Base-by-base conservation (phyloP, 2,888 invertebrate species). In the Morpho deidamia region DNA sequence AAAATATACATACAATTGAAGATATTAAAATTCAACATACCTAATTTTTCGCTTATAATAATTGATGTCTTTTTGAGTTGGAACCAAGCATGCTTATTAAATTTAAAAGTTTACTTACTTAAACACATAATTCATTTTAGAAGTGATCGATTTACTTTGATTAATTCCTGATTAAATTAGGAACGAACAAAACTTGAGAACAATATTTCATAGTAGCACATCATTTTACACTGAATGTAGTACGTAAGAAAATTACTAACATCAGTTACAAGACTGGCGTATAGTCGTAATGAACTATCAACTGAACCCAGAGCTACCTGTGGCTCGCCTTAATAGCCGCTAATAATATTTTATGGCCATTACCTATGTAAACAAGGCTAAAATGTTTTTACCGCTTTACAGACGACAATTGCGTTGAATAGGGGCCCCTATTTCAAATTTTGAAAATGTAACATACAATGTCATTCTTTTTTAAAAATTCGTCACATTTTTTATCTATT, bases 261-360 rank as follows among this genome's bases (percentile, higher is more conserved):
- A 67, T 71, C 81, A 81, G 83, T 85, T 85, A 83, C 80, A 78
- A 74, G 74, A 71, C 69, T 69, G 68, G 72, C 70, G 63, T 74
- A 74, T 75, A 78, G 62, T 73, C 67, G 75, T 72, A 79, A 72
- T 77, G 81, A 78, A 80, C 82, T 78, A 81, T 75, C 73, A 67
- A 74, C 71, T 69, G 69, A 71, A 70, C 76, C 71, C 70, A 69
- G 69, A 72, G 72, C 80, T 86, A 87, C 87, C 87, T 88, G 88
- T 84, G 77, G 86, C 82, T 83, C 74, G 60, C 70, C 72, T 71
- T 81, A 83, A 83, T 78, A 77, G 79, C 77, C 73, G 72, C 82
- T 83, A 83, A 86, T 85, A 86, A 83, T 83, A 83, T 83, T 88
- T 86, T 87, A 88, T 81, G 81, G 81, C 81, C 77, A 76, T 80